Evolutionary conservation across 2,888 invertebrate species (phyloP).

Genomic region (Lepas anatifera): DNA sequence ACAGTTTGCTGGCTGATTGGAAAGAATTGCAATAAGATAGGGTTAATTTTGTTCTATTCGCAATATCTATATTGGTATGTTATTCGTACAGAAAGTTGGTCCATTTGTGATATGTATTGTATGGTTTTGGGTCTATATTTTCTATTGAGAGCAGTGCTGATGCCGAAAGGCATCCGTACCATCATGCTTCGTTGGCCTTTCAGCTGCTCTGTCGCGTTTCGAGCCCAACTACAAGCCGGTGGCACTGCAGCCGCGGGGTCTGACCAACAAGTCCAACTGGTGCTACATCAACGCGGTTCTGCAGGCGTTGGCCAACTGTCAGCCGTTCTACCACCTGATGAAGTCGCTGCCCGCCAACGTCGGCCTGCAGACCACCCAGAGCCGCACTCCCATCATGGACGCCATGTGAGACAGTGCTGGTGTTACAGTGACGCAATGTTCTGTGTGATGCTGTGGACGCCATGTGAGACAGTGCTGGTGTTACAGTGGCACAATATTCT

Average conservation of each 20-base stretch:
- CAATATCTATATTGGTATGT: too few relatives aligned
- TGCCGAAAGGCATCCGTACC: too few relatives aligned
- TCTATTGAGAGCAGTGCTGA: too few relatives aligned
- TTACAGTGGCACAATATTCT: too few relatives aligned
- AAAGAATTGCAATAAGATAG: too few relatives aligned
- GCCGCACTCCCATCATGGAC: constrained; percentile 69
- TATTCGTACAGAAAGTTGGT: too few relatives aligned
- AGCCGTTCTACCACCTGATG: constrained; percentile 86
- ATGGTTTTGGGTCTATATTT: too few relatives aligned
- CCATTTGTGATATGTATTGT: too few relatives aligned
- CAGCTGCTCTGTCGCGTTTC: not conserved
- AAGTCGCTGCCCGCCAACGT: constrained; percentile 49
- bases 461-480: constrained; percentile 53
- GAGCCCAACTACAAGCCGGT: constrained; percentile 52
- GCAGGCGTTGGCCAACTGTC: constrained; percentile 85
- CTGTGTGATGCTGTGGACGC: too few relatives aligned
- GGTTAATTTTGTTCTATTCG: too few relatives aligned
- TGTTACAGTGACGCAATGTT: too few relatives aligned
- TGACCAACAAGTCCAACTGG: constrained; percentile 87
- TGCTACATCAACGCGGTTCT: constrained; percentile 93
- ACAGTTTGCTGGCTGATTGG: too few relatives aligned
- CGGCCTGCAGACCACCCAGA: constrained; percentile 28
- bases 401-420: constrained; percentile 61
- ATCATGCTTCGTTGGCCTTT: not conserved
- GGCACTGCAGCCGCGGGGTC: constrained; percentile 72